These are phyloP conservation scores for Esperia sulphurella DNA, from an alignment of 2,888 invertebrate species.

Conservation along the genomic window DNA sequence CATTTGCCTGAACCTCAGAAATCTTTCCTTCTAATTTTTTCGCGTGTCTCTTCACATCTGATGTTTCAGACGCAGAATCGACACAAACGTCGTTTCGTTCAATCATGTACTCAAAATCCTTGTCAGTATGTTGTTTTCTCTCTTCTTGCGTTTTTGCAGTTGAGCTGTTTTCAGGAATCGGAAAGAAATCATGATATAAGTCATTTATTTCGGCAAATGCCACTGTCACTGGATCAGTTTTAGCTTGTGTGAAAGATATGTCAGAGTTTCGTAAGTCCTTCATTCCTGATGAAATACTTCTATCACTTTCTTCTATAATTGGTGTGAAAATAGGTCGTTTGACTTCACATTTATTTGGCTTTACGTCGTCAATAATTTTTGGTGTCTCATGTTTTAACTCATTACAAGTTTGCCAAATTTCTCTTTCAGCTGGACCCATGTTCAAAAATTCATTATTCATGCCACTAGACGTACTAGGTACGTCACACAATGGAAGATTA, in stretches of 20 bases:
- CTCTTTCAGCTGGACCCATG: conserved; percentile 71
- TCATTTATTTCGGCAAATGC: conserved; percentile 71
- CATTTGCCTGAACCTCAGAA: conserved; percentile 77
- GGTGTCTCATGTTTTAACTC: conserved; percentile 39
- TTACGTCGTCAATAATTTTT: conserved; percentile 39
- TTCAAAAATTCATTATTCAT: conserved; percentile 40
- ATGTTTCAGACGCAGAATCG: conserved; percentile 71
- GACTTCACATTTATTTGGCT: conserved; percentile 41
- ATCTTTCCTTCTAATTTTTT: conserved; percentile 61
- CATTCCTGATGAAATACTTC: conserved; percentile 44
- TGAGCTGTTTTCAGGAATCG: conserved; percentile 45
- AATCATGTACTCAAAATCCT: conserved; percentile 30
- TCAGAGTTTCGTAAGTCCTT: conserved; percentile 37
- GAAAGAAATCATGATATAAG: conserved; percentile 57
- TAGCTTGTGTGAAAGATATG: conserved; percentile 24
- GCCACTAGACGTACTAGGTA: conserved; percentile 35
- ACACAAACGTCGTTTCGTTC: conserved; percentile 45
- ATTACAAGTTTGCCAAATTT: conserved; percentile 60
- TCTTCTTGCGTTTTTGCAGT: conserved; percentile 22
- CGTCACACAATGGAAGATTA: conserved; percentile 36
- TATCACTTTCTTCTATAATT: conserved; percentile 67
- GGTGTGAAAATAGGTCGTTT: conserved; percentile 60
- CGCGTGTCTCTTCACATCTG: conserved; percentile 76
- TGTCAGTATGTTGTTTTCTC: conserved; percentile 14
- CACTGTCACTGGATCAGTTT: conserved; percentile 59